These are phyloP conservation scores for Amphibalanus amphitrite DNA, from an alignment of 1,140 invertebrate species.

Conservation along the genomic window DNA sequence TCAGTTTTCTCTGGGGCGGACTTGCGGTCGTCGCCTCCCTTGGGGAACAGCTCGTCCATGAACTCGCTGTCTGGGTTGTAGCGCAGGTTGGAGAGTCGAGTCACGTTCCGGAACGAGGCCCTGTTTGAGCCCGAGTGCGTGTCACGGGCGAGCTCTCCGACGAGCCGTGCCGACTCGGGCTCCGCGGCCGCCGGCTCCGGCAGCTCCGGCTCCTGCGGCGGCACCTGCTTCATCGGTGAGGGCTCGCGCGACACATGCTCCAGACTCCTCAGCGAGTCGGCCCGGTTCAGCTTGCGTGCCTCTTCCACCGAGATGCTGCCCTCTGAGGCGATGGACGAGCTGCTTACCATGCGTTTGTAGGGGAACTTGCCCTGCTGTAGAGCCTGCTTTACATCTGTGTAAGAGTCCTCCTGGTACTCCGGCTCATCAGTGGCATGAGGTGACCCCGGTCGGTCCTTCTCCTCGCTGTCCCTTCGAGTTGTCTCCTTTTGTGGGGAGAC, in stretches of 20 bases:
- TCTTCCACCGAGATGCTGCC: neutral
- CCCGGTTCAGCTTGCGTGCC: neutral
- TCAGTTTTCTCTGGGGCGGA: no score
- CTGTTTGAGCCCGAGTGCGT: no score
- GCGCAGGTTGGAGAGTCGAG: neutral
- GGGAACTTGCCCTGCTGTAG: neutral
- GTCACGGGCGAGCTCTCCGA: neutral
- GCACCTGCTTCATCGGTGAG: neutral
- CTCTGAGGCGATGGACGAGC: neutral
- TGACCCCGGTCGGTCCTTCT: neutral
- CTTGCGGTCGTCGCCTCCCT: neutral
- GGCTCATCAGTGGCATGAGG: neutral
- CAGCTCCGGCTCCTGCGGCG: neutral
- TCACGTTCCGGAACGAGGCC: neutral
- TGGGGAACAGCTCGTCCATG: neutral
- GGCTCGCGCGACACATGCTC: neutral
- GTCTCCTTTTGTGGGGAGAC: neutral
- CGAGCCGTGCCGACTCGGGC: neutral
- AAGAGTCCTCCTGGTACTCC: neutral
- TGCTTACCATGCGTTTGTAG: neutral
- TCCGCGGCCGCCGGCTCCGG: neutral
- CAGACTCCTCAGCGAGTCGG: neutral
- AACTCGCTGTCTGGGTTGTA: neutral
- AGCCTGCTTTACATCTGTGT: neutral
- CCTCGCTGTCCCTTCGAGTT: neutral